A percentile compares a stretch with the other conserved stretches of the same genome.
Conservation (phyloP, 2,113 vertebrate species). For the Papio anubis region DNA sequence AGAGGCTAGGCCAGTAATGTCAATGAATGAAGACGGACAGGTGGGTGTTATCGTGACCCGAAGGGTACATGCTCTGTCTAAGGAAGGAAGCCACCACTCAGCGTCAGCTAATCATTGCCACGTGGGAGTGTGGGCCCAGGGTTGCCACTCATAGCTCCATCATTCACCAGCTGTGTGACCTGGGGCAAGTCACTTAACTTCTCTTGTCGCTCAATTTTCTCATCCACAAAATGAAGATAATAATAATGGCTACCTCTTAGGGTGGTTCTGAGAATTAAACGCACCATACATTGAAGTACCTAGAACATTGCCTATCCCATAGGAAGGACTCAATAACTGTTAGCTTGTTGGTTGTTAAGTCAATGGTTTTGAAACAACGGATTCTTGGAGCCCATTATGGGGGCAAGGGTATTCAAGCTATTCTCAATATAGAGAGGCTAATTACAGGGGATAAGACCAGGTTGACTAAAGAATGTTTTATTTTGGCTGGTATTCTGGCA, state of each 20-base stretch:
- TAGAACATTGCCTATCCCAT: background rate
- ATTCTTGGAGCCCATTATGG: background rate
- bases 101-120: background rate
- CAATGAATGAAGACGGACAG: background rate
- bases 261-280: background rate
- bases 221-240: background rate
- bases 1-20: background rate
- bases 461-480: background rate
- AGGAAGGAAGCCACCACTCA: background rate
- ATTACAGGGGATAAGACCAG: background rate
- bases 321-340: background rate
- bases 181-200: background rate
- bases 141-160: background rate
- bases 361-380: background rate
- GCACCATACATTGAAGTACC: background rate
- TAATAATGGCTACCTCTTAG: background rate
- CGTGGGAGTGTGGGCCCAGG: accelerated
- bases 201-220: background rate
- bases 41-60: accelerated
- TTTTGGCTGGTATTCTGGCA: background rate
- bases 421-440: background rate
- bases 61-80: accelerated
- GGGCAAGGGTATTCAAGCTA: background rate
- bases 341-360: background rate
- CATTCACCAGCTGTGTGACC: background rate